These are phyloP conservation scores for Propsilocerus akamusi DNA, from an alignment of 1,140 invertebrate species.

Conservation along the genomic window DNA sequence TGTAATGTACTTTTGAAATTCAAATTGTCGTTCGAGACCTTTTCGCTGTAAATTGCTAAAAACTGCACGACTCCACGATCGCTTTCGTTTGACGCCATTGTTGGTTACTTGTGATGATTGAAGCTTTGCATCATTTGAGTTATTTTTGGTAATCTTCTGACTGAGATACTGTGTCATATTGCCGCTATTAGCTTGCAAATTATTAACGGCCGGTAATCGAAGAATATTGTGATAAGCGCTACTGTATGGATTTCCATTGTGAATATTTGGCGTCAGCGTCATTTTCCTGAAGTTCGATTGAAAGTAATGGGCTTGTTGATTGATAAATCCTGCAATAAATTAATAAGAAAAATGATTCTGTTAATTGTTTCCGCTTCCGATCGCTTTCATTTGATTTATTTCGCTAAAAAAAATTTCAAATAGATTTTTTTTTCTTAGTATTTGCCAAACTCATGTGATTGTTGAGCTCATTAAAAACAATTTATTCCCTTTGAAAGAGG, in stretches of 20 bases:
- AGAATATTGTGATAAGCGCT: not conserved
- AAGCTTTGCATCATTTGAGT: not conserved
- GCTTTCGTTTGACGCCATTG: slow-evolving; percentile 46
- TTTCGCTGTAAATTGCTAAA: slow-evolving; percentile 88
- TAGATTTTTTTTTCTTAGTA: not conserved
- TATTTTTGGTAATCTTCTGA: not conserved
- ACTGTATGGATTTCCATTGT: too few species aligned
- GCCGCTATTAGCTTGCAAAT: not conserved
- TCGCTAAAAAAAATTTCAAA: not conserved
- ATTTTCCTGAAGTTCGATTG: not conserved
- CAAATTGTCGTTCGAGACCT: slow-evolving; percentile 85
- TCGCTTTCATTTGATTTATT: not conserved
- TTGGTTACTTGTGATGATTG: slow-evolving; percentile 4
- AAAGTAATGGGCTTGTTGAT: not conserved
- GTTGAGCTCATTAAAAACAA: too few species aligned
- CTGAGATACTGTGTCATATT: not conserved
- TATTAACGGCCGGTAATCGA: not conserved
- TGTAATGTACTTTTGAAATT: slow-evolving; percentile 93
- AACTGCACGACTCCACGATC: slow-evolving; percentile 86
- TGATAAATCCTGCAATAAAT: not conserved
- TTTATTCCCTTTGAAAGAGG: too few species aligned
- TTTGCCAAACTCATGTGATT: too few species aligned
- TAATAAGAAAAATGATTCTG: not conserved
- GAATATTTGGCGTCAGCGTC: not conserved
- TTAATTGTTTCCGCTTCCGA: not conserved